These are phyloP conservation scores for Drosophila glabriapex DNA, from an alignment of 2,888 invertebrate species.

Conservation along the genomic window DNA sequence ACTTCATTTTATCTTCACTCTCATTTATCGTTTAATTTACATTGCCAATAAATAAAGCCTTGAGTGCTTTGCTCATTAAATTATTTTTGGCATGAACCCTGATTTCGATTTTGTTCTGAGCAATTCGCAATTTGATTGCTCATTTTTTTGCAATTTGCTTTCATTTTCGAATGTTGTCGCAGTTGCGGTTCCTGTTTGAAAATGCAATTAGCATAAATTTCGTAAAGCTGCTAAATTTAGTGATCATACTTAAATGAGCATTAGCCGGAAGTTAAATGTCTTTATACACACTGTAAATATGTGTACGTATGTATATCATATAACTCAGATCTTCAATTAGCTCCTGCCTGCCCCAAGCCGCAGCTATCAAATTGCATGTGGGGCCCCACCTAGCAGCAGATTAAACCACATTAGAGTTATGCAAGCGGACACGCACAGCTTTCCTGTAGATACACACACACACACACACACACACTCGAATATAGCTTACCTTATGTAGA, in stretches of 20 bases:
- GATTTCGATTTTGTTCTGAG: conserved; percentile 20
- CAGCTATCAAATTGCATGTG: conserved; percentile 33
- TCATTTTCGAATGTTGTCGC: conserved; percentile 42
- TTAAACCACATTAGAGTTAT: conserved; percentile 59
- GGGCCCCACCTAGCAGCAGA: conserved; percentile 26
- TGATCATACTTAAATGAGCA: conserved; percentile 38
- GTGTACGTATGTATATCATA: not conserved
- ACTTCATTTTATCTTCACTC: conserved; percentile 10
- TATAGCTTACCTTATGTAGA: not conserved
- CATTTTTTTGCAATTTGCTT: conserved; percentile 34
- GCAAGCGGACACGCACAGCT: conserved; percentile 71
- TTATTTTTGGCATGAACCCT: conserved; percentile 51
- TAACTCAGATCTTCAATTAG: conserved; percentile 46
- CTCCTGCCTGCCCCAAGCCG: conserved; percentile 47
- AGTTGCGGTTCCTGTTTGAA: conserved; percentile 55
- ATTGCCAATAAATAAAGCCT: conserved; percentile 41
- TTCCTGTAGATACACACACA: conserved; percentile 29
- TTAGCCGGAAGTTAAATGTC: conserved; percentile 61
- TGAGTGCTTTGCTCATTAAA: conserved; percentile 21
- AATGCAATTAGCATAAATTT: conserved; percentile 64
- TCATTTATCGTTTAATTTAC: conserved; percentile 31
- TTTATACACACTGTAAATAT: not conserved
- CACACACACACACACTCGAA: not conserved
- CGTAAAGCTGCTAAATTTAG: conserved; percentile 47
- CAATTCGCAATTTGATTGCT: conserved; percentile 30